Conservation (phyloP, 92 coral and sea anemone species). For the Siderastrea radians region DNA sequence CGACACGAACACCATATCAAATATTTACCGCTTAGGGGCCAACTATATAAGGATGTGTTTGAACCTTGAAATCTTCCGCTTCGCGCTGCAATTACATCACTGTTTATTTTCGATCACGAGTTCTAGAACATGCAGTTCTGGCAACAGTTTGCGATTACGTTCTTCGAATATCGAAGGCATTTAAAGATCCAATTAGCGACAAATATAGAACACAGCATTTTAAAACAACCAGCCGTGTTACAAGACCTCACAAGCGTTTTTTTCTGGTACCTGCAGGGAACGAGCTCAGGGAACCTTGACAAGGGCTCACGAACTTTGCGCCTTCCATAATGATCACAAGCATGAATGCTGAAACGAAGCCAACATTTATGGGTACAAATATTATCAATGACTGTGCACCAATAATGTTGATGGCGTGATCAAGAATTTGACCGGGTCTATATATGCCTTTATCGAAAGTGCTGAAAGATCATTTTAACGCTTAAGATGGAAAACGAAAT, state of each 20-base stretch:
- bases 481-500: neutral
- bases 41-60: conserved; percentile 14
- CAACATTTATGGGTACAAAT: conserved; percentile 30
- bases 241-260: neutral
- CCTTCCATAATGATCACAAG: neutral
- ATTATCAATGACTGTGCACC: neutral
- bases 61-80: conserved; percentile 40
- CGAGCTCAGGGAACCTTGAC: neutral
- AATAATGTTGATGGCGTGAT: conserved; percentile 4
- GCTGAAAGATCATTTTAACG: conserved; percentile 9
- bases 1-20: conserved; percentile 13
- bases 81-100: conserved; percentile 39
- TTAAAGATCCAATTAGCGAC: neutral
- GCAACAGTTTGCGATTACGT: neutral
- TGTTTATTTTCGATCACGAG: conserved; percentile 41
- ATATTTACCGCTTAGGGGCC: conserved; percentile 12
- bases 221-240: neutral
- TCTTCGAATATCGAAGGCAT: neutral
- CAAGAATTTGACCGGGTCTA: neutral
- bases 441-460: neutral
- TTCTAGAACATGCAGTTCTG: conserved; percentile 17
- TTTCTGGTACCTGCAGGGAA: conserved; percentile 26
- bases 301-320: neutral
- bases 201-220: neutral
- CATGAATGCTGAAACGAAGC: conserved; percentile 41